Conservation (phyloP, 2,888 invertebrate species). For the Amorpha juglandis region DNA sequence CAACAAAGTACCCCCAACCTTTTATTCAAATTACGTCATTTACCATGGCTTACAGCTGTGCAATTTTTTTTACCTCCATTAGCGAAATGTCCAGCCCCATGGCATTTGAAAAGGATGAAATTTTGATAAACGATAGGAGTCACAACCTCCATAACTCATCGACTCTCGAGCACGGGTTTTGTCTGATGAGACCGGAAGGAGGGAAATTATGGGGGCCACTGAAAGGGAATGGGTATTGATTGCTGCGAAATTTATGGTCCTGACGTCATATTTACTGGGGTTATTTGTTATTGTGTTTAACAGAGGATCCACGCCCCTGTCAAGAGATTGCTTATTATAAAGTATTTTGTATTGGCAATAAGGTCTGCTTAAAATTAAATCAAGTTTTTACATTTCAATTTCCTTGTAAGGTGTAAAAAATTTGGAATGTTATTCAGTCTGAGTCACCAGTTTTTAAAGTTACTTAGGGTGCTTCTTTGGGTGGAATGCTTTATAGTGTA, state of each 20-base stretch:
- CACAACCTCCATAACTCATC: constrained; percentile 6
- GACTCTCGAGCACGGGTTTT: constrained; percentile 10
- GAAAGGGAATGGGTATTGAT: constrained; percentile 1
- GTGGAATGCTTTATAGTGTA: no score
- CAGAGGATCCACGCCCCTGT: neutral
- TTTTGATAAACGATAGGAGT: constrained; percentile 8
- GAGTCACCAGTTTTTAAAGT: no score
- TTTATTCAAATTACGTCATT: constrained; percentile 1
- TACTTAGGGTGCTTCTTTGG: no score
- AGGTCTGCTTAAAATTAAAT: neutral
- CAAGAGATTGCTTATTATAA: neutral
- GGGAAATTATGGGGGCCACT: constrained; percentile 18
- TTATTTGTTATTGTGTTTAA: neutral
- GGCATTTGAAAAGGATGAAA: constrained; percentile 17
- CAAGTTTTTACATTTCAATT: no score
- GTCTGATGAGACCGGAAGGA: constrained; percentile 14
- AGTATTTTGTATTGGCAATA: neutral
- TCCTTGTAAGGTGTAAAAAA: no score
- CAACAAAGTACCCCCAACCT: neutral
- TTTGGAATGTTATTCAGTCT: no score
- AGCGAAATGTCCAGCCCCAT: constrained; percentile 11
- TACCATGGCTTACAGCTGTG: neutral
- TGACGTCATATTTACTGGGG: neutral
- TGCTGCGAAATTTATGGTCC: neutral
- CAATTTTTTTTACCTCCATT: constrained; percentile 6